Evolutionary conservation across 1,140 invertebrate species (phyloP), one percentile per base, ranked within the genome.

Genomic region (Cotesia chilonis): DNA sequence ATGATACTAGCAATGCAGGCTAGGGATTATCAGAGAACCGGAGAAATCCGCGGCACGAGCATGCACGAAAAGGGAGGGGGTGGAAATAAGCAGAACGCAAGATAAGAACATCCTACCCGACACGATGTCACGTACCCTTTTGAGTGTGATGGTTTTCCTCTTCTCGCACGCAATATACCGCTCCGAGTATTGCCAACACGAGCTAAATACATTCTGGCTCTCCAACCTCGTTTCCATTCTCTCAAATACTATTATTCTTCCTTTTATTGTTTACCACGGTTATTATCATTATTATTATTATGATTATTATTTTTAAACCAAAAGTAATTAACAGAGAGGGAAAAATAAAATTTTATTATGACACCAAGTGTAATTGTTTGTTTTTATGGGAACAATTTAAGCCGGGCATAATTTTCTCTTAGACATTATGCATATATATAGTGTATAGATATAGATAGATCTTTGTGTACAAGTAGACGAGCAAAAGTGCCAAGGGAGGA

Each of bases 51-150:
- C 37, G 63, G 63, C 17, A 66, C 38, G 6, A 52, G 4, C 64
- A 37, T 9, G 28, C 28, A 28, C 28, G 28, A 28, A 28, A 28
- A 28, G 78, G 77, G 72, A 74, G 70, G 74, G 71, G 75, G 71
- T 9, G 41, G 41, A 47, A 47, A 47, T 47, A 81, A 80, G 79
- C 74, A 78, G 77, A 74, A 74, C 73, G 76, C 73, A 76, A 83
- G 84, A 86, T 86, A 86, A 86, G 84, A 83, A 82, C 77, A 47
- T 47, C 77, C 77, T 78, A 75, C 75, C 80, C 75, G 78, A 75
- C 75, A 80, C 75, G 78, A 78, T 81, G 83, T 86, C 84, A 85
- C 84, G 84, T 86, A 78, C 76, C 76, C 76, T 76, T 83, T 86
- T 84, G 78, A 85, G 79, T 81, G 79, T 81, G 82, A 85, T 83